Conservation (phyloP, 2,797 vertebrate species). For the Chloroceryle amazona region DNA sequence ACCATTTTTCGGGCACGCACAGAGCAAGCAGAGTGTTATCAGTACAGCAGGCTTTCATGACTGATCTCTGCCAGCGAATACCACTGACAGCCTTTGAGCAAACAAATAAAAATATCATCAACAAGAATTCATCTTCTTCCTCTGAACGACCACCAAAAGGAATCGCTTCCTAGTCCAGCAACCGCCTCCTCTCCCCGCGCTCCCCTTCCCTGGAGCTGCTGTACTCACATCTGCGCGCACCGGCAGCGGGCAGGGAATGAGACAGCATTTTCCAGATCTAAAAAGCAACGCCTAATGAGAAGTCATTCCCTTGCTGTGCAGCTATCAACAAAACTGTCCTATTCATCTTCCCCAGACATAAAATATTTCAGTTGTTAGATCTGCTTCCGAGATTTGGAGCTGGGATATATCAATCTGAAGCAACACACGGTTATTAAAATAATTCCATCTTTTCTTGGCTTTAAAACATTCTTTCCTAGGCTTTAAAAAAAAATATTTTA, state of each 20-base stretch:
- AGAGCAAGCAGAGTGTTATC: background rate
- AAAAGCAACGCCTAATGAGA: background rate
- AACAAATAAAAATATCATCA: background rate
- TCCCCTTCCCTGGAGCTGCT: background rate
- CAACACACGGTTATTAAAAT: background rate
- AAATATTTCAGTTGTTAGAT: background rate
- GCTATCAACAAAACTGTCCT: background rate
- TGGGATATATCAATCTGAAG: background rate
- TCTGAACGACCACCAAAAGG: background rate
- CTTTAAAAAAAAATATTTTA: background rate
- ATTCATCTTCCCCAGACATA: background rate
- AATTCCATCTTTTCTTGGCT: background rate
- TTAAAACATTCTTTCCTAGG: background rate
- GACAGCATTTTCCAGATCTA: constrained; percentile 40
- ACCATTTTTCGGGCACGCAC: background rate
- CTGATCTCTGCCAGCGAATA: background rate
- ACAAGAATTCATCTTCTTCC: background rate
- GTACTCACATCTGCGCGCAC: fast-evolving
- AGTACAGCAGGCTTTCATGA: background rate
- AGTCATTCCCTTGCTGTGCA: background rate
- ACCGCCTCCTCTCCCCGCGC: fast-evolving
- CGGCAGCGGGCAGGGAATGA: background rate
- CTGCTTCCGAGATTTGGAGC: background rate
- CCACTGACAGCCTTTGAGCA: background rate
- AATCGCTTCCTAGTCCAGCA: background rate